Evolutionary conservation across 2,888 invertebrate genomes (phyloP).

Genomic region (Caradrina clavipalpis): DNA sequence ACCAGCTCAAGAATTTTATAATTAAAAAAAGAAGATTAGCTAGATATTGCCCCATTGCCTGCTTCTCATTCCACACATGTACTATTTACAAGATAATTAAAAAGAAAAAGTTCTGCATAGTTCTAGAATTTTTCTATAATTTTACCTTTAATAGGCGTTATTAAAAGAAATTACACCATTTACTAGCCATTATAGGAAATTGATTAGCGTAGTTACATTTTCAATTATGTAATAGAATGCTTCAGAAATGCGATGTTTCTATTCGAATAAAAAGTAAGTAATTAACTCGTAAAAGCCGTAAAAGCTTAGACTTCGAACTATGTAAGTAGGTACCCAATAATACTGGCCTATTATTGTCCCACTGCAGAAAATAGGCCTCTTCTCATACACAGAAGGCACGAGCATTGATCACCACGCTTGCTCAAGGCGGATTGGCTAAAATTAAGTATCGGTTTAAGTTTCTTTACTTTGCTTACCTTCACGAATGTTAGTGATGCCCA

Average conservation of each 20-base stretch:
- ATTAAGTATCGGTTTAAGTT: too few species aligned
- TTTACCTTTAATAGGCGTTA: conserved; percentile 27
- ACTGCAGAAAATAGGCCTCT: too few species aligned
- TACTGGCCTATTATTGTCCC: too few species aligned
- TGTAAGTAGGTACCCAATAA: too few species aligned
- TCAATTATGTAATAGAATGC: conserved; percentile 39
- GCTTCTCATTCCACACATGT: conserved; percentile 40
- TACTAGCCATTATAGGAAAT: conserved; percentile 41
- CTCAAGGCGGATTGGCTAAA: too few species aligned
- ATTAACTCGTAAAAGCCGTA: too few species aligned
- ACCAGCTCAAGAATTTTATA: conserved; percentile 8
- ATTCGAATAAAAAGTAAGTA: conserved; percentile 10
- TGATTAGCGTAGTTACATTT: conserved; percentile 19
- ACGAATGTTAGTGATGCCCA: too few species aligned
- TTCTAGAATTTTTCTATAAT: conserved; percentile 21
- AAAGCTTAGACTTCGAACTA: too few species aligned
- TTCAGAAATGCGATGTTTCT: conserved; percentile 7
- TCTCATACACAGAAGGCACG: too few species aligned
- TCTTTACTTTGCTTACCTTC: too few species aligned
- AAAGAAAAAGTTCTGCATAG: conserved; percentile 24
- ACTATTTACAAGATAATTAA: conserved; percentile 44
- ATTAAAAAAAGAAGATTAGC: conserved; percentile 15
- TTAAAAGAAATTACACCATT: conserved; percentile 50
- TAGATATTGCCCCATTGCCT: conserved; percentile 11
- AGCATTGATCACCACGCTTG: too few species aligned